Evolutionary conservation across 1,140 invertebrate genomes (phyloP).

Genomic region (Hyles euphorbiae): DNA sequence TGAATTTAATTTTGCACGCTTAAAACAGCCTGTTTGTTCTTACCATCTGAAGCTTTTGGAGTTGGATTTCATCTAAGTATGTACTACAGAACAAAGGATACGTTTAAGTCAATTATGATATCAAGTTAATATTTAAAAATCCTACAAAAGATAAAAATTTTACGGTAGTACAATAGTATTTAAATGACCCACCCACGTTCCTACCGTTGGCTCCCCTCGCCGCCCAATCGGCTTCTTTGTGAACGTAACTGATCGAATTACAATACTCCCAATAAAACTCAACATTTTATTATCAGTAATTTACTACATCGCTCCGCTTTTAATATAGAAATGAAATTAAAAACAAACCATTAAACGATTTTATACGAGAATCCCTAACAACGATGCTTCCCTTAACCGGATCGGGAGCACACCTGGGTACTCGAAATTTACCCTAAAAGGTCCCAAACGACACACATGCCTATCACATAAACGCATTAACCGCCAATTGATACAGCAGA

Average conservation of each 20-base stretch:
- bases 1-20: not conserved
- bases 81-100: too few relatives aligned
- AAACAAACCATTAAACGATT: slow-evolving; percentile 75
- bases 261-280: slow-evolving; percentile 42
- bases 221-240: slow-evolving; percentile 19
- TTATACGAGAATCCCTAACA: slow-evolving; percentile 72
- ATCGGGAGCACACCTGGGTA: slow-evolving; percentile 74
- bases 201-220: slow-evolving; percentile 12
- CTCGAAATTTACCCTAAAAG: slow-evolving; percentile 70
- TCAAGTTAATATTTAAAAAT: too few relatives aligned
- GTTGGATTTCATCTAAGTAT: too few relatives aligned
- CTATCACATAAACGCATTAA: slow-evolving; percentile 31
- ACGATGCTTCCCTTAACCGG: slow-evolving; percentile 73
- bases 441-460: slow-evolving; percentile 59
- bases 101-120: too few relatives aligned
- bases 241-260: slow-evolving; percentile 31
- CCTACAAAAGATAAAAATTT: not conserved
- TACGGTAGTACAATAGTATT: slow-evolving; percentile 14
- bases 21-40: not conserved
- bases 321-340: slow-evolving; percentile 71
- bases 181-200: slow-evolving; percentile 31
- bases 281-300: slow-evolving; percentile 57
- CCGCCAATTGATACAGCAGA: slow-evolving; percentile 7
- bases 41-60: too few relatives aligned
- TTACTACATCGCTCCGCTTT: slow-evolving; percentile 51